A percentile compares a stretch with the other conserved stretches of the same genome.
phyloP scores from a whole-genome alignment of 2,113 vertebrate genomes.

The Sakesphorus luctuosus region DNA sequence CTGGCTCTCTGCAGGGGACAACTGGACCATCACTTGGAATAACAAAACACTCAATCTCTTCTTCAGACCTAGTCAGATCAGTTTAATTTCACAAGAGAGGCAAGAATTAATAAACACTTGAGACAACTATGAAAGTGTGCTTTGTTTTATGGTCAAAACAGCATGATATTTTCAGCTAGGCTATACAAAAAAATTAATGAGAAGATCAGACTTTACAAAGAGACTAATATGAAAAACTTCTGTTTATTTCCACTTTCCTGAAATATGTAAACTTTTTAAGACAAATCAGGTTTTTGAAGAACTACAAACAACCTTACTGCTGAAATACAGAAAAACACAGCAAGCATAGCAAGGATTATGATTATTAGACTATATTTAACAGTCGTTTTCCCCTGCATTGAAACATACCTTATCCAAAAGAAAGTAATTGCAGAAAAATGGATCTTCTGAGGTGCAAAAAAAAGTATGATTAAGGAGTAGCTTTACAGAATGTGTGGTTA shows the following conservation, averaged over 20 bases:
- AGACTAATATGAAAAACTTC: neutral
- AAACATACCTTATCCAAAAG: neutral
- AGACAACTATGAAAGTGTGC: neutral
- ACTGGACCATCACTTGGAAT: neutral
- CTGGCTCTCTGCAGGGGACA: neutral
- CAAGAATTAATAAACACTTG: neutral
- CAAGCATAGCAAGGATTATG: neutral
- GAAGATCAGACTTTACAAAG: neutral
- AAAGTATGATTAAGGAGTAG: neutral
- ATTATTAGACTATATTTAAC: neutral
- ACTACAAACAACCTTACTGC: neutral
- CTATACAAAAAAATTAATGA: neutral
- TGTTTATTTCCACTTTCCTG: neutral
- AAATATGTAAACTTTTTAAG: neutral
- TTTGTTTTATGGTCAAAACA: conserved; percentile 7
- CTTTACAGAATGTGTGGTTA: neutral
- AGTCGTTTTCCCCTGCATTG: neutral
- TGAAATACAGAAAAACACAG: neutral
- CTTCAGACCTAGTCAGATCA: neutral
- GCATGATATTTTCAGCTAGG: neutral
- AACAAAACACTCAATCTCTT: neutral
- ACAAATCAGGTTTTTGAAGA: neutral
- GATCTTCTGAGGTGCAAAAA: neutral
- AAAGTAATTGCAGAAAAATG: neutral
- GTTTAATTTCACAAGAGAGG: neutral